Conservation (phyloP, 2,888 invertebrate species). For the Drosophila putrida region DNA sequence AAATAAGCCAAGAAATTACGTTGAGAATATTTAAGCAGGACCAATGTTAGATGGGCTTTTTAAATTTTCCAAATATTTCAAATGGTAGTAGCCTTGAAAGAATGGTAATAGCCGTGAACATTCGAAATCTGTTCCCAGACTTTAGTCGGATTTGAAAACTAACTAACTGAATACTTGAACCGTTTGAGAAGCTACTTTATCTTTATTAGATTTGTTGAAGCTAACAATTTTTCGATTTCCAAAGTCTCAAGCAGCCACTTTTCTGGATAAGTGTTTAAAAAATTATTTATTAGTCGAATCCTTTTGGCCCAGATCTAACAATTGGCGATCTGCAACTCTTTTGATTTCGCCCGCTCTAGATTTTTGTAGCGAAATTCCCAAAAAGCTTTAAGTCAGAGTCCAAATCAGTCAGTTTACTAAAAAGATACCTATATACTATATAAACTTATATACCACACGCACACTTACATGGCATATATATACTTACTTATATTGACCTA, state of each 20-base stretch:
- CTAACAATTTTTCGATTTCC: too few relatives aligned
- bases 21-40: slow-evolving; percentile 24
- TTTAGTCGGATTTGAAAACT: too few relatives aligned
- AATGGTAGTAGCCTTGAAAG: too few relatives aligned
- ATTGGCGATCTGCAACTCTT: slow-evolving; percentile 35
- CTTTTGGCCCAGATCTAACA: slow-evolving; percentile 14
- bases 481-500: slow-evolving; percentile 60
- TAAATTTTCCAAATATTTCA: not conserved
- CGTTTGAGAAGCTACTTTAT: too few relatives aligned
- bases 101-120: too few relatives aligned
- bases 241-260: not conserved
- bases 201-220: too few relatives aligned
- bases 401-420: slow-evolving; percentile 65
- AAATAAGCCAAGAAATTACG: slow-evolving; percentile 23
- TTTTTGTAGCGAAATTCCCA: slow-evolving; percentile 41
- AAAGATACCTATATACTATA: slow-evolving; percentile 51
- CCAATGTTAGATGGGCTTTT: slow-evolving; percentile 33
- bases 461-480: slow-evolving; percentile 71
- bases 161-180: too few relatives aligned
- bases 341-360: slow-evolving; percentile 64
- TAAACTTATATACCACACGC: slow-evolving; percentile 63
- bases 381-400: slow-evolving; percentile 74
- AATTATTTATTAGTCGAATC: not conserved
- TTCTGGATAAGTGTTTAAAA: not conserved
- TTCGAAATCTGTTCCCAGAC: too few relatives aligned